Evolutionary conservation across 1,140 invertebrate species (phyloP).

Genomic region (Dendrolimus punctatus): DNA sequence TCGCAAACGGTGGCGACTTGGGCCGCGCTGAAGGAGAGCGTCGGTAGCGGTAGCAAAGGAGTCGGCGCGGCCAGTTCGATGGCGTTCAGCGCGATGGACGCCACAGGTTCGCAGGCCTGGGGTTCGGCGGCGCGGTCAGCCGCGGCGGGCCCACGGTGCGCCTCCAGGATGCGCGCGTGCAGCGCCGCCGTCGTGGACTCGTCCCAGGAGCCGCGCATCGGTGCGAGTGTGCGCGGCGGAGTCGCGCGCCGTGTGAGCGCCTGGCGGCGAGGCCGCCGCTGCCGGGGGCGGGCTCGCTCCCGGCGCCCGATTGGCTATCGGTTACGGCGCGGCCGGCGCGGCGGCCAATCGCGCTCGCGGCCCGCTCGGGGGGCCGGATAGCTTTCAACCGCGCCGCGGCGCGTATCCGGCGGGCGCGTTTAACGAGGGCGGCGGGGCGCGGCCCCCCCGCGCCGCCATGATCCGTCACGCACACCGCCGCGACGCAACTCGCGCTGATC

Average conservation of each 20-base stretch:
- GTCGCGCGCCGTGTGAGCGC: slow-evolving; percentile 51
- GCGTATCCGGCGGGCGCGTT: slow-evolving; percentile 55
- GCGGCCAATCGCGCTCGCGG: slow-evolving; percentile 48
- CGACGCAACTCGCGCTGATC: slow-evolving; percentile 9
- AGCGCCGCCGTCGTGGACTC: slow-evolving; percentile 63
- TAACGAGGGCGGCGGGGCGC: slow-evolving; percentile 42
- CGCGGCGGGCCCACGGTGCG: slow-evolving; percentile 55
- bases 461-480: slow-evolving; percentile 53
- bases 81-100: slow-evolving; percentile 30
- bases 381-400: slow-evolving; percentile 49
- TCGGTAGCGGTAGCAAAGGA: slow-evolving; percentile 89
- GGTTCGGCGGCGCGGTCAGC: slow-evolving; percentile 57
- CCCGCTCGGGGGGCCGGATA: slow-evolving; percentile 51
- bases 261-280: slow-evolving; percentile 7
- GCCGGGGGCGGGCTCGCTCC: slow-evolving; percentile 25
- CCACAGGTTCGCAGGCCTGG: slow-evolving; percentile 42
- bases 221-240: slow-evolving; percentile 57
- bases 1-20: slow-evolving; percentile 99
- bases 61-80: slow-evolving; percentile 75
- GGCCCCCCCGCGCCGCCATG: slow-evolving; percentile 55
- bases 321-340: slow-evolving; percentile 27
- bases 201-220: slow-evolving; percentile 65
- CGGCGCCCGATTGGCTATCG: slow-evolving; percentile 40
- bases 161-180: slow-evolving; percentile 62
- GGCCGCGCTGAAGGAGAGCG: slow-evolving; percentile 90